Evolutionary conservation across 2,113 vertebrate species (phyloP).

Genomic region (Todiramphus saurophagus): DNA sequence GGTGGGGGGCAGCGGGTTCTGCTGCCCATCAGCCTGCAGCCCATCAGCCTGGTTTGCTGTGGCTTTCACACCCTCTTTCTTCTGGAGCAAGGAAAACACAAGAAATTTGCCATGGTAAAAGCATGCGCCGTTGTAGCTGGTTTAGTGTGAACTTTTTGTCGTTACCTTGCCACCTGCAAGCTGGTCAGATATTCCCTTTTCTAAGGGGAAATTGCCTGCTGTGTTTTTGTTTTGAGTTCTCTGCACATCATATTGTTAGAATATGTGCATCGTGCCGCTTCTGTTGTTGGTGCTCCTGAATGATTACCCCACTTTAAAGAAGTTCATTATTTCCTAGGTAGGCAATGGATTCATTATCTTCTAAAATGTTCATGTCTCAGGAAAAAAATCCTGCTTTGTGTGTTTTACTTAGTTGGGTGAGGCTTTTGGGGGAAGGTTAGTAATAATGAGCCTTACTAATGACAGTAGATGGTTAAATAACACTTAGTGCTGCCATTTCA

Average conservation of each 20-base stretch:
- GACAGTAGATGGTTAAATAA: neutral
- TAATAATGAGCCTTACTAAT: neutral
- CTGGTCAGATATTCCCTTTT: neutral
- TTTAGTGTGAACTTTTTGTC: neutral
- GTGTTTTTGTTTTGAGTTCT: neutral
- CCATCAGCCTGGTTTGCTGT: accelerated
- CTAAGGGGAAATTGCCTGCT: neutral
- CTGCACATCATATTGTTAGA: neutral
- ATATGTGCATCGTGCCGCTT: neutral
- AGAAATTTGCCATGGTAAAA: neutral
- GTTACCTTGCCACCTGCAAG: neutral
- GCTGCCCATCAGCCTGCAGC: accelerated
- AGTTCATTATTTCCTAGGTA: neutral
- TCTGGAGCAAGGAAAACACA: neutral
- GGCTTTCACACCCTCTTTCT: accelerated
- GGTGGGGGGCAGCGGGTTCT: accelerated
- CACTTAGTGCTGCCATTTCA: neutral
- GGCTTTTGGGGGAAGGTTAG: neutral
- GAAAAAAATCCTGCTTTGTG: neutral
- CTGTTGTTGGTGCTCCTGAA: neutral
- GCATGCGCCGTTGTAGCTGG: neutral
- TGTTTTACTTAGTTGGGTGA: neutral
- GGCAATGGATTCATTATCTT: neutral
- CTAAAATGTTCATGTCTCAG: neutral
- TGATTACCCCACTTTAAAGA: neutral